These are phyloP conservation scores for Quiscalus mexicanus DNA, from an alignment of 2,113 vertebrate genomes.

Conservation along the genomic window DNA sequence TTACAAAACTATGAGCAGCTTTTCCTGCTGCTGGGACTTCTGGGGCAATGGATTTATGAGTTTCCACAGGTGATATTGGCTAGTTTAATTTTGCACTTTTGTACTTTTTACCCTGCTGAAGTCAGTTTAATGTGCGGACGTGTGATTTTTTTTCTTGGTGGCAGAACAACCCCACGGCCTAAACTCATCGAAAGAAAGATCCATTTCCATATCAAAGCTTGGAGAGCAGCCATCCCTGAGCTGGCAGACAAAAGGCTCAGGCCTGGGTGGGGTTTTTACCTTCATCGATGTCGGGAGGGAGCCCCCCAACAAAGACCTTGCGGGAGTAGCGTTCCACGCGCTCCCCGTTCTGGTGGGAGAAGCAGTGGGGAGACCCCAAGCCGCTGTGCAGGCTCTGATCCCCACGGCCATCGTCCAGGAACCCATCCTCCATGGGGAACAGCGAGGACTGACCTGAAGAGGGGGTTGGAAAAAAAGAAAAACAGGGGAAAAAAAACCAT, in stretches of 20 bases:
- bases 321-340: conserved; percentile 95
- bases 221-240: not conserved
- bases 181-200: not conserved
- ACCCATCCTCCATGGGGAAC: conserved; percentile 98
- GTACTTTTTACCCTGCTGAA: not conserved
- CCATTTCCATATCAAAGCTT: not conserved
- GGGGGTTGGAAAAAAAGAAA: not conserved
- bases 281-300: conserved; percentile 98
- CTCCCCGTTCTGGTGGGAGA: conserved; percentile 97
- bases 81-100: not conserved
- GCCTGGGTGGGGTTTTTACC: conserved; percentile 71
- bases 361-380: conserved; percentile 93
- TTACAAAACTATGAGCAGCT: not conserved
- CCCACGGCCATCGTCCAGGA: conserved; percentile 92
- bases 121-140: not conserved
- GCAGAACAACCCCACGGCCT: not conserved
- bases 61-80: not conserved
- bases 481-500: conserved; percentile 31
- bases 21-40: not conserved
- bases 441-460: conserved; percentile 91
- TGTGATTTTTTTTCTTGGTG: not conserved
- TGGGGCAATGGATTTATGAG: not conserved
- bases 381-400: conserved; percentile 91
- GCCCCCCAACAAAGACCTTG: conserved; percentile 96
- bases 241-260: not conserved